Base-by-base conservation (phyloP, 2,797 vertebrate genomes). In the Cygnus olor region DNA sequence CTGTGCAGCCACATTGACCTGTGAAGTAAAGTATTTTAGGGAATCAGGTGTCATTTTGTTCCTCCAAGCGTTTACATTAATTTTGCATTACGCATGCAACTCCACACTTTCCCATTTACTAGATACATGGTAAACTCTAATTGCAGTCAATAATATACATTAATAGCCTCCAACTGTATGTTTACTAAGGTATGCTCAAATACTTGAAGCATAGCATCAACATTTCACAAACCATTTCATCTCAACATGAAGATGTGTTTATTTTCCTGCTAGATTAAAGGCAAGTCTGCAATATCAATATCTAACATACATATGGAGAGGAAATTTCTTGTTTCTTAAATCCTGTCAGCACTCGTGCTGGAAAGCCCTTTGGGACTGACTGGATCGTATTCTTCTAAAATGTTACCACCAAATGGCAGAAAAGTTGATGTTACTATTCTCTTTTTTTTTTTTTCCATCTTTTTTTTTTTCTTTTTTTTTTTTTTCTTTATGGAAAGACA, bases 131-230 rank as follows among this genome's bases (percentile, higher is more conserved):
- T 96, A 95, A 97, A 96, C 76, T 91, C 95, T 97, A 97, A 97
- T 88, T 97, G 96, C 97, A 96, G 96, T 93, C 95, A 97, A 97
- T 97, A 97, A 97, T 94, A 88, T 53, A 97, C 95, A 96, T 97
- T 98, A 97, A 97, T 91, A 93, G 96, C 57, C 77, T 91, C 81
- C 94, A 96, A 95, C 91, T 95, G 88, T 94, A 95, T 95, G 96
- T 96, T 97, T 96, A 94, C 90, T 85, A 24, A 91, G 84, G 96
- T 94, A 95, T 88, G 93, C 86, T 96, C 49, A 60, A 97, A 94
- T 85, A 96, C 88, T 95, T 21, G 38, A 91, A 74, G 96, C 92
- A 96, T 38, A 83, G 87, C 85, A 95, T 68, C 91, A 96, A 94
- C 90, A 94, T 97, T 97, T 96, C 96, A 96, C 90, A 97, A 96